Conservation (phyloP, 2,113 vertebrate genomes). For the Dunckerocampus dactyliophorus region DNA sequence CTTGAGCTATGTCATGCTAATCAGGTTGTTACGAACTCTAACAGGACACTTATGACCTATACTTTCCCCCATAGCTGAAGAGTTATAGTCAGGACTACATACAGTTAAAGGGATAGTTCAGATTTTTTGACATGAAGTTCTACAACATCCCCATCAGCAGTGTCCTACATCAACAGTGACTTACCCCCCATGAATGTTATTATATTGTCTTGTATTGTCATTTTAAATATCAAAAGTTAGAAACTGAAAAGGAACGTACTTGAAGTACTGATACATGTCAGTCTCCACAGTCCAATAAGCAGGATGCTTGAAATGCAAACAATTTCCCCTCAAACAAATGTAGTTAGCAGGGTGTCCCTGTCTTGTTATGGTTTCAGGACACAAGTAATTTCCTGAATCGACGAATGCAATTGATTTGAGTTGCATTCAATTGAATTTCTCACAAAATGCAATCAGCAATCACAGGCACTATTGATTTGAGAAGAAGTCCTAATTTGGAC, state of each 20-base stretch:
- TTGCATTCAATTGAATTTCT: constrained; percentile 68
- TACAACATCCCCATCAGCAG: no score
- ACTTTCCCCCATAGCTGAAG: constrained; percentile 6
- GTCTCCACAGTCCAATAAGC: constrained; percentile 31
- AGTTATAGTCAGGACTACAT: no score
- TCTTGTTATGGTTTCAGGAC: constrained; percentile 64
- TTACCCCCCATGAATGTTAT: no score
- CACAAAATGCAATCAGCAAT: constrained; percentile 67
- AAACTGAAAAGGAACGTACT: no score
- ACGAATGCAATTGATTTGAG: constrained; percentile 68
- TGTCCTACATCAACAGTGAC: no score
- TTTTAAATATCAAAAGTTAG: no score
- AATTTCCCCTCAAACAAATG: constrained; percentile 59
- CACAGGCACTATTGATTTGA: constrained; percentile 65
- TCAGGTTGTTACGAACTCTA: no score
- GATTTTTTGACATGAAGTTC: no score
- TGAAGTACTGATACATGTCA: background rate
- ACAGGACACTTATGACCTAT: constrained; percentile 43
- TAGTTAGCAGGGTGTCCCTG: constrained; percentile 53
- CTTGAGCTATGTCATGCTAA: constrained; percentile 38
- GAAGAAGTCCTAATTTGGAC: constrained; percentile 44
- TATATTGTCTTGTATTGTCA: no score
- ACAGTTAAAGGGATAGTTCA: no score
- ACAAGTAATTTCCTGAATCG: constrained; percentile 73
- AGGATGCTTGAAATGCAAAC: constrained; percentile 19